Evolutionary conservation across 2,888 invertebrate genomes (phyloP).

Genomic region (Troides oblongomaculatus): DNA sequence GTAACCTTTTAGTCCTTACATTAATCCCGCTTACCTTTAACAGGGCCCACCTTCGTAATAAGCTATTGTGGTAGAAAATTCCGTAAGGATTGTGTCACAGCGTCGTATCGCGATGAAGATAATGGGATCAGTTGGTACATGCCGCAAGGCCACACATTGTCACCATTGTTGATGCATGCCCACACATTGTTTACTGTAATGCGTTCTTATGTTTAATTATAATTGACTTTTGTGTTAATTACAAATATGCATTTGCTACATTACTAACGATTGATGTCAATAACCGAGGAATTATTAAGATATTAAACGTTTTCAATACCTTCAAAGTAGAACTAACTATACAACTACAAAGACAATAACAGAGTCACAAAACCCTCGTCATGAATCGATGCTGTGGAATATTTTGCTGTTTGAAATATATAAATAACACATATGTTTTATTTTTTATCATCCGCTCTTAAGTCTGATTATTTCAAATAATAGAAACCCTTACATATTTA

Average conservation of each 20-base stretch:
- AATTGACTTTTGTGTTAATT: conserved; percentile 39
- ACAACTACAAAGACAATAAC: too few relatives aligned
- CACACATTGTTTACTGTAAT: conserved; percentile 39
- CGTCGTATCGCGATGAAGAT: conserved; percentile 45
- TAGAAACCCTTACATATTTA: too few relatives aligned
- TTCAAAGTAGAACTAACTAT: too few relatives aligned
- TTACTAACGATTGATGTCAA: conserved; percentile 18
- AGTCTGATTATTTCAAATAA: too few relatives aligned
- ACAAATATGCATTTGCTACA: conserved; percentile 34
- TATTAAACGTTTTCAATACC: neutral
- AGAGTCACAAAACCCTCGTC: too few relatives aligned
- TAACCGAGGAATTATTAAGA: neutral
- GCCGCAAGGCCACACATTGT: conserved; percentile 52
- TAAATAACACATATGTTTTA: too few relatives aligned
- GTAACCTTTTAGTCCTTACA: conserved; percentile 12
- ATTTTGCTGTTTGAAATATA: too few relatives aligned
- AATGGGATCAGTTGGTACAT: conserved; percentile 51
- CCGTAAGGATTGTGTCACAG: conserved; percentile 47
- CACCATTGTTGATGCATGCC: conserved; percentile 41
- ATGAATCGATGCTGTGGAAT: too few relatives aligned
- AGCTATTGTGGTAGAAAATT: conserved; percentile 43
- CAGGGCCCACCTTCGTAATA: conserved; percentile 38
- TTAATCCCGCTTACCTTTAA: conserved; percentile 41
- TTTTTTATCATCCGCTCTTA: too few relatives aligned
- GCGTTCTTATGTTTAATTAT: conserved; percentile 46